phyloP scores from a whole-genome alignment of 2,797 vertebrate genomes.

The Phataginus tetradactyla region DNA sequence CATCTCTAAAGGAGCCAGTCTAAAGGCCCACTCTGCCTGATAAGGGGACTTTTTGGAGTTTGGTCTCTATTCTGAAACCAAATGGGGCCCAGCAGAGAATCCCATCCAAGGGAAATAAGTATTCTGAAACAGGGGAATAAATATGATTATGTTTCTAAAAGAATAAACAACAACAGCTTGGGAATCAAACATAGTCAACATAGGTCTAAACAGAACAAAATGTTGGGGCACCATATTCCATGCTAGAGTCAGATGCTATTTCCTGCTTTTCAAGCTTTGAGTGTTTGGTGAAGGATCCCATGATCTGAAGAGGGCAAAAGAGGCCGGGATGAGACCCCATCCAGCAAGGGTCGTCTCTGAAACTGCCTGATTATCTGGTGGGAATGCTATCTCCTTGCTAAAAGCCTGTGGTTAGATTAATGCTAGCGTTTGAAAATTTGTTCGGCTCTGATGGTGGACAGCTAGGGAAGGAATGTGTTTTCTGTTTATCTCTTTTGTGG shows the following conservation, averaged over 20 bases:
- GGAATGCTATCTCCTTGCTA: conserved; percentile 73
- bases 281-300: conserved; percentile 72
- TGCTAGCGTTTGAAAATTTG: conserved; percentile 57
- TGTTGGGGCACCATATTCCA: background rate
- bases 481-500: conserved; percentile 72
- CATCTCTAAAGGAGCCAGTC: conserved; percentile 26
- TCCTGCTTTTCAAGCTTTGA: conserved; percentile 54
- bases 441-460: conserved; percentile 50
- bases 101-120: background rate
- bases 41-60: conserved; percentile 12
- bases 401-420: conserved; percentile 78
- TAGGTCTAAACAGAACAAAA: conserved; percentile 38
- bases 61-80: background rate
- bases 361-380: conserved; percentile 65
- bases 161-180: background rate
- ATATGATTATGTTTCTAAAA: conserved; percentile 40
- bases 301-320: conserved; percentile 56
- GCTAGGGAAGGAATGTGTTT: conserved; percentile 59
- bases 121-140: conserved; percentile 22
- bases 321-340: conserved; percentile 36
- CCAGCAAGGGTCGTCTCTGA: conserved; percentile 67
- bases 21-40: conserved; percentile 57
- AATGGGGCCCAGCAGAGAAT: background rate
- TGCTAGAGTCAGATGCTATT: conserved; percentile 14
- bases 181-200: background rate